A percentile compares a stretch with the other conserved stretches of the same genome.
Conservation (phyloP, 2,888 invertebrate genomes). For the Xylocampa areola region DNA sequence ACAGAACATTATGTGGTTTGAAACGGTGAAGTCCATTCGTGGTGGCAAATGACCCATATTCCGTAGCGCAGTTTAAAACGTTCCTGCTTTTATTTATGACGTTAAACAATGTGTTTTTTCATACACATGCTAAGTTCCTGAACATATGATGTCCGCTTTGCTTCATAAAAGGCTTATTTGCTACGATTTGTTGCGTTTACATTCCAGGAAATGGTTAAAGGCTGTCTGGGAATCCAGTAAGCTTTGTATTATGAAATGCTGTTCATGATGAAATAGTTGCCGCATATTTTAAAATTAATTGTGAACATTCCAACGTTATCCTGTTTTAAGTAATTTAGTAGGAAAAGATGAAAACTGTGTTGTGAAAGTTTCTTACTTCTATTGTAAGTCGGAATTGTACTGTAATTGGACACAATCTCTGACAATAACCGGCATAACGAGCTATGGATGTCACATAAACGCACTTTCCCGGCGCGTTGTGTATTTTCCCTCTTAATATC, state of each 20-base stretch:
- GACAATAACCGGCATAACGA: conserved; percentile 32
- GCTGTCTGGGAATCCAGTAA: conserved; percentile 20
- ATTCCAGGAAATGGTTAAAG: conserved; percentile 12
- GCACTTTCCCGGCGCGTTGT: conserved; percentile 30
- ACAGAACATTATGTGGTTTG: conserved; percentile 57
- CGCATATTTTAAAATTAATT: conserved; percentile 38
- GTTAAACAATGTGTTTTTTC: conserved; percentile 44
- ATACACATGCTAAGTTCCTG: conserved; percentile 33
- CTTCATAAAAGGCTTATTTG: conserved; percentile 37
- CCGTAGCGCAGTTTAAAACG: conserved; percentile 47
- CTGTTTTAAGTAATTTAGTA: conserved; percentile 14
- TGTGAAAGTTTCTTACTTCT: conserved; percentile 5
- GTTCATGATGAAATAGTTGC: conserved; percentile 22
- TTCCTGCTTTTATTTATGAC: conserved; percentile 43
- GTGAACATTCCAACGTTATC: conserved; percentile 15
- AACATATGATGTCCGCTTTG: conserved; percentile 23
- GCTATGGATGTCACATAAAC: conserved; percentile 46
- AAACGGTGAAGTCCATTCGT: conserved; percentile 53
- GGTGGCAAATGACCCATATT: conserved; percentile 61
- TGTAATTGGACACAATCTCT: conserved; percentile 43
- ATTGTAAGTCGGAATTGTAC: conserved; percentile 21
- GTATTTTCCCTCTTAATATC: conserved; percentile 37
- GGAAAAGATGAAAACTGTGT: conserved; percentile 9
- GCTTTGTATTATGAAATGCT: conserved; percentile 30
- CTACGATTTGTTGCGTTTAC: conserved; percentile 27